Percentiles rank a stretch among this genome's conserved stretches.
phyloP scores from a whole-genome alignment of 2,888 invertebrate genomes.

The Augochlorella aurata region DNA sequence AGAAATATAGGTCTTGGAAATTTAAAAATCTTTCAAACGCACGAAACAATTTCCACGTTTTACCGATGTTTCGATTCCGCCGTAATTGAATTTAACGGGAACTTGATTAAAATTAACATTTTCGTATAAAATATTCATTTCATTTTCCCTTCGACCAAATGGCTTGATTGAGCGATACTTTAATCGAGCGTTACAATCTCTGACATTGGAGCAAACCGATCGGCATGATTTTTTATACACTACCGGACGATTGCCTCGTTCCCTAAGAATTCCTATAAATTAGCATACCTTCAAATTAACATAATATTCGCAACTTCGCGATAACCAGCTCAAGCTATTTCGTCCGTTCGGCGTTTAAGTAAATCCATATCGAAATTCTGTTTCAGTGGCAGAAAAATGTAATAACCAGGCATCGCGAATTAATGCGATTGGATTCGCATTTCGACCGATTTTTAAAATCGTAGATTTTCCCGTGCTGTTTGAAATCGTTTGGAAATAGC shows the following conservation, averaged over 20 bases:
- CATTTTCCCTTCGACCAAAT: not conserved
- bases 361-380: no score
- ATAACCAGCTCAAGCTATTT: no score
- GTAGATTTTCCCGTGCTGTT: not conserved
- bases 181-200: not conserved
- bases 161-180: not conserved
- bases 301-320: no score
- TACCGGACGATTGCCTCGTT: no score
- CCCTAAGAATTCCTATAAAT: no score
- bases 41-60: not conserved
- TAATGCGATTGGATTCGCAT: not conserved
- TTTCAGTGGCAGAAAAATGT: no score
- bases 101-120: constrained; percentile 15
- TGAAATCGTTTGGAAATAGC: not conserved
- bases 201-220: not conserved
- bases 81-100: constrained; percentile 13
- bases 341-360: no score
- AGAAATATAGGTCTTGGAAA: not conserved
- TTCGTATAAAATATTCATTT: constrained; percentile 11
- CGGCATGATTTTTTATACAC: no score
- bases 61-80: not conserved
- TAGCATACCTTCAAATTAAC: no score
- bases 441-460: not conserved
- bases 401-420: no score
- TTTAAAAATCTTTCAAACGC: constrained; percentile 7